phyloP scores from a whole-genome alignment of 2,797 vertebrate species.

The Dermochelys coriacea region DNA sequence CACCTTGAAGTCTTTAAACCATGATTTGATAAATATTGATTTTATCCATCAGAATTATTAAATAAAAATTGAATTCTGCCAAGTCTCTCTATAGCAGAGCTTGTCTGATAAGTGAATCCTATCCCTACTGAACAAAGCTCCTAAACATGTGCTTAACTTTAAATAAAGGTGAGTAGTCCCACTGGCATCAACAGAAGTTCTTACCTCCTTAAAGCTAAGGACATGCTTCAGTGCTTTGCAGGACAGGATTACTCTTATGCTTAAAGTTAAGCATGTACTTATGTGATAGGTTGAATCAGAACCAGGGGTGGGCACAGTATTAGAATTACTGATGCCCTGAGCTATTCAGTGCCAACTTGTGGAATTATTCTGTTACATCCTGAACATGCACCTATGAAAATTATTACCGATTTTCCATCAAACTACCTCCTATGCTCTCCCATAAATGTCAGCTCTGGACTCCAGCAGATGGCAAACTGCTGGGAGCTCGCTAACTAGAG shows the following conservation, averaged over 20 bases:
- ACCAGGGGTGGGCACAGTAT: background rate
- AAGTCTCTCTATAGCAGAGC: background rate
- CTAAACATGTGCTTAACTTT: slow-evolving; percentile 11
- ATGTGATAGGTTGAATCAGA: slow-evolving; percentile 10
- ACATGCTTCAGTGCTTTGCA: slow-evolving; percentile 31
- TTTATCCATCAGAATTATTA: background rate
- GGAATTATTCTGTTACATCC: slow-evolving; percentile 35
- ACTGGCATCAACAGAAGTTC: slow-evolving; percentile 57
- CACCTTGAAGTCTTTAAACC: no score
- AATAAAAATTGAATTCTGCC: background rate
- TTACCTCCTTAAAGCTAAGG: slow-evolving; percentile 55
- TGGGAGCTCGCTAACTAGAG: background rate
- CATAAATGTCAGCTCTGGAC: slow-evolving; percentile 28
- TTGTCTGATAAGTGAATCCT: background rate
- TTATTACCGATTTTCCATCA: background rate
- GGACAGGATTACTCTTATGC: slow-evolving; percentile 63
- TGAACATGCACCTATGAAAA: slow-evolving; percentile 15
- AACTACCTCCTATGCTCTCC: slow-evolving; percentile 24
- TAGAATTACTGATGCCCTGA: background rate
- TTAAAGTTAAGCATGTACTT: slow-evolving; percentile 27
- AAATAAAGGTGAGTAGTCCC: slow-evolving; percentile 46
- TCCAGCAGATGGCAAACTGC: background rate
- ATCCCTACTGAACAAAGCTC: slow-evolving; percentile 41
- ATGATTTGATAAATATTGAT: background rate
- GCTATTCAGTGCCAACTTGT: slow-evolving; percentile 10